These are phyloP conservation scores for Pocota personata DNA, from an alignment of 2,888 invertebrate species.

Conservation along the genomic window DNA sequence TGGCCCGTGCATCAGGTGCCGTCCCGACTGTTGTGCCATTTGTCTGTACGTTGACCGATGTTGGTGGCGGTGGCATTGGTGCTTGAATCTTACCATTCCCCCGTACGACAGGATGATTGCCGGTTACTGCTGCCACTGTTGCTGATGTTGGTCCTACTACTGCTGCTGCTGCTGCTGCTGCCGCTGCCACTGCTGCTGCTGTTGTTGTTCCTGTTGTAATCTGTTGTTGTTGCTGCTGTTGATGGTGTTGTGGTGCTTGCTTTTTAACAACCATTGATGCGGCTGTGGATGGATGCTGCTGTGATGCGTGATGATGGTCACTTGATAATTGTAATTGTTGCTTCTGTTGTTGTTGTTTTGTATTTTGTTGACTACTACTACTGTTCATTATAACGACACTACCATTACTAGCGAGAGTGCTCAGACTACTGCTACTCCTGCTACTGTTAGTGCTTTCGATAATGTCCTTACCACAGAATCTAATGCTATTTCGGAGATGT, in stretches of 20 bases:
- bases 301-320: conserved; percentile 26
- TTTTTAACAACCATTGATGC: conserved; percentile 63
- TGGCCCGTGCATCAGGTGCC: conserved; percentile 84
- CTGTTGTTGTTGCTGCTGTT: conserved; percentile 34
- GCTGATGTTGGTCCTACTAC: conserved; percentile 55
- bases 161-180: conserved; percentile 66
- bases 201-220: conserved; percentile 50
- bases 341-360: conserved; percentile 63
- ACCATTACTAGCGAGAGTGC: conserved; percentile 72
- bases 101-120: conserved; percentile 73
- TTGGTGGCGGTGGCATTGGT: conserved; percentile 75
- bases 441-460: conserved; percentile 74
- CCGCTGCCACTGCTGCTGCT: conserved; percentile 57
- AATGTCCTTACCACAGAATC: conserved; percentile 64
- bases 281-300: conserved; percentile 22
- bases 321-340: conserved; percentile 44
- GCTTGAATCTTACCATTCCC: conserved; percentile 76
- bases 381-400: conserved; percentile 75
- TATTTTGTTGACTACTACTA: conserved; percentile 68
- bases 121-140: conserved; percentile 70
- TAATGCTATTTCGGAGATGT: conserved; percentile 58
- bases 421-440: conserved; percentile 70
- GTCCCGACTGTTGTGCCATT: conserved; percentile 74
- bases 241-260: conserved; percentile 23
- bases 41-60: conserved; percentile 67